A percentile compares a stretch with the other conserved stretches of the same genome.
phyloP scores from a whole-genome alignment of 2,113 vertebrate genomes.

The Nematolebias whitei region DNA sequence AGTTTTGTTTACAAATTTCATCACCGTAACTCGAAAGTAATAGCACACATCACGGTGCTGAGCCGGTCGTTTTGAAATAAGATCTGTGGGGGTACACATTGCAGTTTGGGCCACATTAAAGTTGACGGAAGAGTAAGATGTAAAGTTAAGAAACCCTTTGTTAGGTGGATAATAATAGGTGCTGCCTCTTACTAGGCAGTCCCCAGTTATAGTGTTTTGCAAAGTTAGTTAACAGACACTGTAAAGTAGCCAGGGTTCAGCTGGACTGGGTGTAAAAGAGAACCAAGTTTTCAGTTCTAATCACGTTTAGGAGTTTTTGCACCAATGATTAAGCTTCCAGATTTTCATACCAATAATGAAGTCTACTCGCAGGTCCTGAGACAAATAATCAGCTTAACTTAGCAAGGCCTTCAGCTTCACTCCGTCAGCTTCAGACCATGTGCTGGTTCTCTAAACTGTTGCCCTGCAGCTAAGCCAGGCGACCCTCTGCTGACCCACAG shows the following conservation, averaged over 20 bases:
- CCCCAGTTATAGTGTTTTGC: background rate
- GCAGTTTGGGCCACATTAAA: too few relatives aligned
- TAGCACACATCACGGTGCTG: too few relatives aligned
- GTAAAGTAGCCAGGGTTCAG: slow-evolving; percentile 23
- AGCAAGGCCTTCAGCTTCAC: slow-evolving; percentile 52
- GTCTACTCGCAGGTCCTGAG: slow-evolving; percentile 59
- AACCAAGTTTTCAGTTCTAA: slow-evolving; percentile 46
- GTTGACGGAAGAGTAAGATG: too few relatives aligned
- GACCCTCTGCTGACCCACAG: slow-evolving; percentile 40
- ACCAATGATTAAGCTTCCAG: slow-evolving; percentile 52
- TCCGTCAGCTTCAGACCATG: slow-evolving; percentile 61
- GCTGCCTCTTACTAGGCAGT: too few relatives aligned
- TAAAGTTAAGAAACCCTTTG: too few relatives aligned
- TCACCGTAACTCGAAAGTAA: too few relatives aligned
- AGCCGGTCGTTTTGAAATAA: too few relatives aligned
- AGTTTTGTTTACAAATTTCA: too few relatives aligned
- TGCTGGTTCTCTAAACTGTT: slow-evolving; percentile 48
- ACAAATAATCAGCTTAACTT: slow-evolving; percentile 76
- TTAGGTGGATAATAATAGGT: too few relatives aligned
- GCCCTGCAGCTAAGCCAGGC: slow-evolving; percentile 37
- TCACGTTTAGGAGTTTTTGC: slow-evolving; percentile 50
- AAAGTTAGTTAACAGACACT: slow-evolving; percentile 17
- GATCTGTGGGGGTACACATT: too few relatives aligned
- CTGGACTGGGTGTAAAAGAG: slow-evolving; percentile 22
- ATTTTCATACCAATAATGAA: slow-evolving; percentile 75